Conservation (phyloP, 2,113 vertebrate genomes). For the Oreotrochilus melanogaster region DNA sequence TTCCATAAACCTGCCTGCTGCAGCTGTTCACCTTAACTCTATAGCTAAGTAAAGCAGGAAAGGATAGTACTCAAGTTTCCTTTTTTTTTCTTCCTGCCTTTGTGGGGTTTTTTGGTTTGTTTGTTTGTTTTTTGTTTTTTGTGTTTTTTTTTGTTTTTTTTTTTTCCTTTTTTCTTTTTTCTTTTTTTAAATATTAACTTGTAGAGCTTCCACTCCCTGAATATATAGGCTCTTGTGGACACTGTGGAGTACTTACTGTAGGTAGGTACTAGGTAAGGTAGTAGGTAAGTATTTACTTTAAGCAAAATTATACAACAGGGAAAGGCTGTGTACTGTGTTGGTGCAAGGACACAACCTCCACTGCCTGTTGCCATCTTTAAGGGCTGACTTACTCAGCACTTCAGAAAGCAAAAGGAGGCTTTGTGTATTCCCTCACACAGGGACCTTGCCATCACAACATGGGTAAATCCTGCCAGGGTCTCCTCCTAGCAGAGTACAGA, state of each 20-base stretch:
- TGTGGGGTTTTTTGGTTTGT: too few species aligned
- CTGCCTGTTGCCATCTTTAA: rapidly evolving
- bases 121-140: too few species aligned
- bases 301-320: not conserved
- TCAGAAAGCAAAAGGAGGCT: not conserved
- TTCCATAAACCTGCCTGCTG: not conserved
- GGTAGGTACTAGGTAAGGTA: too few species aligned
- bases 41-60: not conserved
- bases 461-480: not conserved
- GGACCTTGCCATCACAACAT: not conserved
- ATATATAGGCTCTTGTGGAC: not conserved
- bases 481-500: not conserved
- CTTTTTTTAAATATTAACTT: not conserved
- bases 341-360: not conserved
- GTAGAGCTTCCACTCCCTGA: not conserved
- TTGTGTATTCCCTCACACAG: not conserved
- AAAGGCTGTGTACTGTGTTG: rapidly evolving
- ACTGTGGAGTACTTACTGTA: not conserved
- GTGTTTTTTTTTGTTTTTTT: too few species aligned
- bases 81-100: rapidly evolving
- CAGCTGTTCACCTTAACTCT: not conserved
- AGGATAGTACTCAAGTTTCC: not conserved
- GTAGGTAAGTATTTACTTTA: not conserved
- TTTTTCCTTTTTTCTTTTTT: too few species aligned
- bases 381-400: not conserved